Evolutionary conservation across 2,888 invertebrate species (phyloP).

Genomic region (Sipunculus nudus): DNA sequence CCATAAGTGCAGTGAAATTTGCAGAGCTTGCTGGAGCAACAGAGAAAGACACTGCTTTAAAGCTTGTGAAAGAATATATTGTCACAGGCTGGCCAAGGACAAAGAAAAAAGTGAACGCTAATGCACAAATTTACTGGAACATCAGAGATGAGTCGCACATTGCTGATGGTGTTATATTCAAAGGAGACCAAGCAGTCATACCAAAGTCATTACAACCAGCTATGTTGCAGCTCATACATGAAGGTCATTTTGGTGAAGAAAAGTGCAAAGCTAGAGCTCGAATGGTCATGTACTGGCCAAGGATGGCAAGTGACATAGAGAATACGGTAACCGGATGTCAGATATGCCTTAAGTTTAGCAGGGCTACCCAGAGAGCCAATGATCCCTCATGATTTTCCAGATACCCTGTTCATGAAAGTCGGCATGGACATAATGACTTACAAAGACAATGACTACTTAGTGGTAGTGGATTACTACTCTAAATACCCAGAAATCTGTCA

Average conservation of each 20-base stretch:
- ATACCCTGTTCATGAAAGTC: constrained; percentile 33
- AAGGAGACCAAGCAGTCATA: constrained; percentile 2
- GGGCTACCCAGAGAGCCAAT: constrained; percentile 20
- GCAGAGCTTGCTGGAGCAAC: constrained; percentile 14
- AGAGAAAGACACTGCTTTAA: constrained; percentile 3
- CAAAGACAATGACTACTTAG: constrained; percentile 23
- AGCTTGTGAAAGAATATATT: neutral
- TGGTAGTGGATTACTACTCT: constrained; percentile 40
- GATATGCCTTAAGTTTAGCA: constrained; percentile 2
- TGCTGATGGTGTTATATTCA: constrained; percentile 6
- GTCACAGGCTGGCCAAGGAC: neutral
- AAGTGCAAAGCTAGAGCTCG: constrained; percentile 22
- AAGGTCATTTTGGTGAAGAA: constrained; percentile 17
- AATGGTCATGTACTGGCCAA: constrained; percentile 23
- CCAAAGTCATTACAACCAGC: neutral
- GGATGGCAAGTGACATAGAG: constrained; percentile 19
- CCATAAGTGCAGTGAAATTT: constrained; percentile 6
- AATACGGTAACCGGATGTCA: constrained; percentile 6
- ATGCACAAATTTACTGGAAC: no score
- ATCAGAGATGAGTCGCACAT: constrained; percentile 5
- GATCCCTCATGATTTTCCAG: constrained; percentile 19
- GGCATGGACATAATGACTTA: constrained; percentile 28
- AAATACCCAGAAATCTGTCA: no score
- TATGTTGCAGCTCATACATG: constrained; percentile 11
- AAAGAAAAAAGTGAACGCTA: neutral